Conservation (phyloP, 2,797 vertebrate species). For the Trachurus trachurus region DNA sequence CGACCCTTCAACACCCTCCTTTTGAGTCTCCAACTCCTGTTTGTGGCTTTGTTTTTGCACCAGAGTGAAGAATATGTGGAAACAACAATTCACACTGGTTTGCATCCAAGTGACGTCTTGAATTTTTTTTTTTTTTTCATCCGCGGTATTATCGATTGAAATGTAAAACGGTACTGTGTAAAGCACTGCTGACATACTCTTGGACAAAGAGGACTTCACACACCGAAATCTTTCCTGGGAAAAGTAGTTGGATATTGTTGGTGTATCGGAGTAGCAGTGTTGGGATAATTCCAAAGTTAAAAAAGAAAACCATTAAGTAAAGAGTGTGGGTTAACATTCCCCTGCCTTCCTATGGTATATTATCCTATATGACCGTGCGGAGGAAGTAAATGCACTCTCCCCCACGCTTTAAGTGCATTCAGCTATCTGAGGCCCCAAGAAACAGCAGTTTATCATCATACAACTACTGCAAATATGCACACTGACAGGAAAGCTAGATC, state of each 20-base stretch:
- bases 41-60: slow-evolving; percentile 73
- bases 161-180: slow-evolving; percentile 46
- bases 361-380: slow-evolving; percentile 43
- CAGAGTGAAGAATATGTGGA: slow-evolving; percentile 49
- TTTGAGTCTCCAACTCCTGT: slow-evolving; percentile 64
- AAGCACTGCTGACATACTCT: slow-evolving; percentile 44
- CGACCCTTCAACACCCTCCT: slow-evolving; percentile 69
- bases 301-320: slow-evolving; percentile 47
- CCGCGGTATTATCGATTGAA: slow-evolving; percentile 35
- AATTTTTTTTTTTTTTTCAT: slow-evolving; percentile 11
- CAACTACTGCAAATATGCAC: slow-evolving; percentile 79
- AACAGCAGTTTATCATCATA: slow-evolving; percentile 81
- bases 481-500: slow-evolving; percentile 79
- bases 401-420: slow-evolving; percentile 58
- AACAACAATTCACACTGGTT: slow-evolving; percentile 54
- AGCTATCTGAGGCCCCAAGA: slow-evolving; percentile 67
- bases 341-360: slow-evolving; percentile 43
- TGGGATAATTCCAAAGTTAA: slow-evolving; percentile 55
- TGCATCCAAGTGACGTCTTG: slow-evolving; percentile 37
- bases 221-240: slow-evolving; percentile 55
- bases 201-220: slow-evolving; percentile 49
- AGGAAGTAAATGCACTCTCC: slow-evolving; percentile 41
- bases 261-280: slow-evolving; percentile 30
- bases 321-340: slow-evolving; percentile 47
- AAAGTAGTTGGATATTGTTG: slow-evolving; percentile 33